A percentile compares a stretch with the other conserved stretches of the same genome.
phyloP scores from a whole-genome alignment of 2,113 vertebrate genomes.

The Chionis minor region DNA sequence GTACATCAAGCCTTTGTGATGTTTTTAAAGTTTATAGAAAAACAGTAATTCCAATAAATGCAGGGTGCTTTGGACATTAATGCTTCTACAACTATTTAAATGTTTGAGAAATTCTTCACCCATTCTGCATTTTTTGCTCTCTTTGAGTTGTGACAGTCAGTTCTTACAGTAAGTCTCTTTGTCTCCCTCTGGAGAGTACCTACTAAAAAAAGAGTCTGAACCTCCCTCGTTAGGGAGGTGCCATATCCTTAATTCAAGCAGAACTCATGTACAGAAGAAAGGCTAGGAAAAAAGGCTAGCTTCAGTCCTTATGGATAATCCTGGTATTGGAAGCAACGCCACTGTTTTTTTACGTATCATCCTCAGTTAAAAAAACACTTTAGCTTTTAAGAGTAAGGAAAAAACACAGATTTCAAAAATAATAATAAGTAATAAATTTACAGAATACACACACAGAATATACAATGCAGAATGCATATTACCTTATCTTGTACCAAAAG shows the following conservation, averaged over 20 bases:
- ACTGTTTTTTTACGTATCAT: neutral
- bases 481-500: neutral
- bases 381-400: neutral
- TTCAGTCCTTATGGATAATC: neutral
- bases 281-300: rapidly evolving
- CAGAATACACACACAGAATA: neutral
- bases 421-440: neutral
- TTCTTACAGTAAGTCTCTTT: neutral
- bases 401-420: neutral
- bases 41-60: neutral
- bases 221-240: neutral
- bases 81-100: neutral
- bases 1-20: neutral
- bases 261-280: neutral
- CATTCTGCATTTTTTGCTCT: neutral
- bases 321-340: neutral
- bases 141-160: neutral
- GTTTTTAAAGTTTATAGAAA: neutral
- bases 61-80: neutral
- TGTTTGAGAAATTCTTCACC: neutral
- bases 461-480: neutral
- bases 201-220: neutral
- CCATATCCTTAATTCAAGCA: neutral
- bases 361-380: neutral
- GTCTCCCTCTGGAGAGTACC: neutral